phyloP scores from a whole-genome alignment of 2,113 vertebrate species.

The Microtus ochrogaster region DNA sequence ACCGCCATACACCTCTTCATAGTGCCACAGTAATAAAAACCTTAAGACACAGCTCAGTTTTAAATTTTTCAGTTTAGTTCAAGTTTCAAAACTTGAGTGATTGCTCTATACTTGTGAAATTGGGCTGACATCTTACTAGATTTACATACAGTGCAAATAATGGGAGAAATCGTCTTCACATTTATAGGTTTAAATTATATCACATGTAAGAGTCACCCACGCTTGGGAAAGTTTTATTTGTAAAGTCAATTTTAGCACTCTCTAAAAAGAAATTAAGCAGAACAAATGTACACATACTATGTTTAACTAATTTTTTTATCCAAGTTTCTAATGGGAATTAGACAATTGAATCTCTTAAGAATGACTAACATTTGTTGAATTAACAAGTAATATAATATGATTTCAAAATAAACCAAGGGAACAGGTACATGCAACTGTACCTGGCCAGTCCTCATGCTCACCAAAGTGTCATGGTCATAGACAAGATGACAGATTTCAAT shows the following conservation, averaged over 20 bases:
- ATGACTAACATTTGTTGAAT: slow-evolving; percentile 24
- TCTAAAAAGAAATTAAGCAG: slow-evolving; percentile 23
- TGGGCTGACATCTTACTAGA: slow-evolving; percentile 43
- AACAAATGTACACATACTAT: slow-evolving; percentile 10
- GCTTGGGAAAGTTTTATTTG: slow-evolving; percentile 16
- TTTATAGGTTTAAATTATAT: slow-evolving; percentile 53
- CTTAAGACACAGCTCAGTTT: neutral
- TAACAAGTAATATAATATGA: slow-evolving; percentile 53
- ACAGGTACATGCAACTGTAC: neutral
- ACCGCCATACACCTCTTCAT: too few relatives aligned
- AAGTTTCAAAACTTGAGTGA: slow-evolving; percentile 3
- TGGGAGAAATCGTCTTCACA: neutral
- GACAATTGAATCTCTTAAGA: slow-evolving; percentile 30
- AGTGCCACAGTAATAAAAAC: neutral
- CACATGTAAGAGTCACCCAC: neutral
- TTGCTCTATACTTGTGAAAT: slow-evolving; percentile 36
- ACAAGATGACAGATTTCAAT: neutral
- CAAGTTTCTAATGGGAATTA: slow-evolving; percentile 37
- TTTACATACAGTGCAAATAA: neutral
- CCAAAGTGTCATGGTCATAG: neutral
- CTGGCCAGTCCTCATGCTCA: neutral
- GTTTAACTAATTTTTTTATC: slow-evolving; percentile 44
- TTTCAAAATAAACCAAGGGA: slow-evolving; percentile 19
- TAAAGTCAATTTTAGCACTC: slow-evolving; percentile 5
- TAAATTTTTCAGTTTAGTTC: neutral